Base-by-base conservation (phyloP, 92 coral and sea anemone species). In the Palythoa grandiflora region DNA sequence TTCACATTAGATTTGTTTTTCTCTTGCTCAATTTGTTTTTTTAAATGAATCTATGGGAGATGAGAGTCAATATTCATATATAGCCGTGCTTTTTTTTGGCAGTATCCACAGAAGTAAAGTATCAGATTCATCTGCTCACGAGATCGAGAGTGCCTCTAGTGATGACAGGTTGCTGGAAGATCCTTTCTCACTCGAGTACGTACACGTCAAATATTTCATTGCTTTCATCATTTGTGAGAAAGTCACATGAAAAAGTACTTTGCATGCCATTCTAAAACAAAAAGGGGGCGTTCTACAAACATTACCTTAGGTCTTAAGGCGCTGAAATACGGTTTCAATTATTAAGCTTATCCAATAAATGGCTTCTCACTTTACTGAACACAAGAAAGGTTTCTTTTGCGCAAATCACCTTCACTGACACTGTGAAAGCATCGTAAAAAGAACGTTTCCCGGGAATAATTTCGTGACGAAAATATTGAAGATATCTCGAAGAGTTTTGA, bases 101-200 rank as follows among this genome's bases (percentile, higher is more conserved):
- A 65, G 70, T 83, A 66, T 39, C 73, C 38, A 83, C 87, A 83
- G 77, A 20, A 52, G 74, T 83, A 38, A 83, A 83, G 87, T 57
- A 83, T 52, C 71, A 83, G 52, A 65, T 38, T 83, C 87, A 66
- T 83, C 77, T 52, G 60, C 77, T 38, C 77, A 17, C n/a, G 77
- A 52, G 77, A 65, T 28, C 28, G 28, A 28, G 28, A 28, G 28
- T 28, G 28, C 28, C 28, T 28, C 28, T 28, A 28, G 77, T 83
- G 77, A 66, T 65, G 55, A 83, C 87, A 83, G 77, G 39, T 57
- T 83, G 40, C 77, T 83, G 60, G 77, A 83, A 83, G 77, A 83
- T 59, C 87, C 87, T 83, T 83, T 68, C 77, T 83, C 87, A 59
- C 50, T 66, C 66, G 76, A 66, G 87, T 83, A 83, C 87, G 87